phyloP scores from a whole-genome alignment of 2,888 invertebrate genomes.

The Rhagonycha lutea region DNA sequence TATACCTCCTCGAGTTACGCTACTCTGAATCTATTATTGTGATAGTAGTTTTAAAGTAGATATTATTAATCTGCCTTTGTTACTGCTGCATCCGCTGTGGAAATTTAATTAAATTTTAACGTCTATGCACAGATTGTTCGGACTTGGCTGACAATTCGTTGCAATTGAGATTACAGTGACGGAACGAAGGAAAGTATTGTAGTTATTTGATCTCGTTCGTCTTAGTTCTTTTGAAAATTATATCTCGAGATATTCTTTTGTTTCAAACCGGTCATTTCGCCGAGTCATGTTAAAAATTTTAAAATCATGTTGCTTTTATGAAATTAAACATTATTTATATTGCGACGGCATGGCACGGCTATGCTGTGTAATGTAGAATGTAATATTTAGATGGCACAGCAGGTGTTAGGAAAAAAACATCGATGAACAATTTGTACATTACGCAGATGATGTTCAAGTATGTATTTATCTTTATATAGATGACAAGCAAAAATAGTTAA shows the following conservation, averaged over 20 bases:
- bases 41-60: constrained; percentile 8
- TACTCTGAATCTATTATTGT: neutral
- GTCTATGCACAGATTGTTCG: constrained; percentile 11
- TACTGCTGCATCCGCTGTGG: constrained; percentile 7
- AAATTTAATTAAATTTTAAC: constrained; percentile 18
- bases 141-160: constrained; percentile 5
- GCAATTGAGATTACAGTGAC: constrained; percentile 17
- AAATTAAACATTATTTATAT: constrained; percentile 11
- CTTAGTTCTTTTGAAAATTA: constrained; percentile 16
- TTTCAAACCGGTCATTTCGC: constrained; percentile 18
- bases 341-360: neutral
- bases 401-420: constrained; percentile 7
- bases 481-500: constrained; percentile 23
- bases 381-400: constrained; percentile 4
- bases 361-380: constrained; percentile 3
- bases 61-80: neutral
- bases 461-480: constrained; percentile 9
- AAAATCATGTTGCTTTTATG: constrained; percentile 19
- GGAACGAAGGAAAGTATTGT: constrained; percentile 11
- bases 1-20: neutral
- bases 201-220: constrained; percentile 19
- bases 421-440: constrained; percentile 6
- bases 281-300: constrained; percentile 11
- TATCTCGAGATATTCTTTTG: constrained; percentile 12
- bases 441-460: constrained; percentile 4